These are phyloP conservation scores for Garra rufa DNA, from an alignment of 2,113 vertebrate genomes.

Conservation along the genomic window DNA sequence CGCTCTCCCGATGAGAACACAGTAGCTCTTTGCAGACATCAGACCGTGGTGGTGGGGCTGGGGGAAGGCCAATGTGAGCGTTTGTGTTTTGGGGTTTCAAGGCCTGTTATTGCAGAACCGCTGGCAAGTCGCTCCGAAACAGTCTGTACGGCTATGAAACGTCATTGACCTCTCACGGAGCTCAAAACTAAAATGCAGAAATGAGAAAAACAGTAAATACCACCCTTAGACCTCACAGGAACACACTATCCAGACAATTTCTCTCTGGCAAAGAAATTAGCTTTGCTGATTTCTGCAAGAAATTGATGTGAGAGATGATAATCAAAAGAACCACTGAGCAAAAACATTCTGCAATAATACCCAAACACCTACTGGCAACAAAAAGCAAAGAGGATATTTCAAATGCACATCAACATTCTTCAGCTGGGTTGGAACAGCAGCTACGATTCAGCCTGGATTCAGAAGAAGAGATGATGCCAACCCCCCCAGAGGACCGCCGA, in stretches of 20 bases:
- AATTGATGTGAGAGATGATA: background rate
- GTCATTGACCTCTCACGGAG: constrained; percentile 19
- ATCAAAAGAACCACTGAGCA: background rate
- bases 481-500: too few species aligned
- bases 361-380: background rate
- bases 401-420: too few species aligned
- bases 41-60: constrained; percentile 13
- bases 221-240: constrained; percentile 7
- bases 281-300: background rate
- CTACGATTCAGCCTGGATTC: too few species aligned
- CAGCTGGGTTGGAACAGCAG: too few species aligned
- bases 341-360: background rate
- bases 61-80: background rate
- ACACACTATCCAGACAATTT: constrained; percentile 3
- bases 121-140: constrained; percentile 6
- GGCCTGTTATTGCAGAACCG: constrained; percentile 22
- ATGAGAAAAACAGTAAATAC: constrained; percentile 19
- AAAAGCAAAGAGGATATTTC: background rate
- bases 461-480: too few species aligned
- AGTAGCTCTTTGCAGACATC: background rate
- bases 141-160: constrained; percentile 15
- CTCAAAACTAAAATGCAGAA: constrained; percentile 5
- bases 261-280: constrained; percentile 20
- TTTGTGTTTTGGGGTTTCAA: background rate
- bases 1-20: background rate